phyloP scores from a whole-genome alignment of 2,797 vertebrate genomes.

The Pagetopsis macropterus region DNA sequence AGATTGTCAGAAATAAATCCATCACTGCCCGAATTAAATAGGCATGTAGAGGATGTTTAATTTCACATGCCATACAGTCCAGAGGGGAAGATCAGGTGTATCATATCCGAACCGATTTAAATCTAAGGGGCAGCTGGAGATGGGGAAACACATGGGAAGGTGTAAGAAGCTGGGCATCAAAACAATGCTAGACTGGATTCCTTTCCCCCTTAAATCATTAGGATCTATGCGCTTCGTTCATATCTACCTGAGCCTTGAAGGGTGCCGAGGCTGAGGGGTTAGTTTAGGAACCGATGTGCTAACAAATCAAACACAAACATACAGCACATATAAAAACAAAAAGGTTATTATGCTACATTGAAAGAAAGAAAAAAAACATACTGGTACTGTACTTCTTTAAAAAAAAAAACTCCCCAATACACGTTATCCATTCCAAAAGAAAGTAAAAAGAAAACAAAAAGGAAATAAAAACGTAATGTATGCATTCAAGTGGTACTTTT shows the following conservation, averaged over 20 bases:
- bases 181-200: conserved; percentile 38
- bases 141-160: conserved; percentile 22
- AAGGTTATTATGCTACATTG: conserved; percentile 79
- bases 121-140: conserved; percentile 11
- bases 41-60: conserved; percentile 33
- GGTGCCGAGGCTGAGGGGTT: conserved; percentile 37
- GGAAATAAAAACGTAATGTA: conserved; percentile 83
- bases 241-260: conserved; percentile 49
- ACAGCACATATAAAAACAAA: conserved; percentile 68
- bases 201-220: conserved; percentile 16
- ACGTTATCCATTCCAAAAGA: conserved; percentile 81
- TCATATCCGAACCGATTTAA: conserved; percentile 17
- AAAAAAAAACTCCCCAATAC: conserved; percentile 75
- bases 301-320: conserved; percentile 70
- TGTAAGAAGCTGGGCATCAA: conserved; percentile 50
- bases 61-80: conserved; percentile 14
- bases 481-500: conserved; percentile 88
- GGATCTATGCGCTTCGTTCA: conserved; percentile 41
- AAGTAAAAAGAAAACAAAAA: conserved; percentile 72
- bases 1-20: conserved; percentile 42
- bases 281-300: conserved; percentile 53
- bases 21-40: conserved; percentile 20
- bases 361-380: conserved; percentile 73
- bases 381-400: conserved; percentile 83
- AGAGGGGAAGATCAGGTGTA: conserved; percentile 29